Percentiles rank a stretch among this genome's conserved stretches.
These are phyloP conservation scores for Fistularia tabacaria DNA, from an alignment of 2,797 vertebrate genomes.

Conservation along the genomic window DNA sequence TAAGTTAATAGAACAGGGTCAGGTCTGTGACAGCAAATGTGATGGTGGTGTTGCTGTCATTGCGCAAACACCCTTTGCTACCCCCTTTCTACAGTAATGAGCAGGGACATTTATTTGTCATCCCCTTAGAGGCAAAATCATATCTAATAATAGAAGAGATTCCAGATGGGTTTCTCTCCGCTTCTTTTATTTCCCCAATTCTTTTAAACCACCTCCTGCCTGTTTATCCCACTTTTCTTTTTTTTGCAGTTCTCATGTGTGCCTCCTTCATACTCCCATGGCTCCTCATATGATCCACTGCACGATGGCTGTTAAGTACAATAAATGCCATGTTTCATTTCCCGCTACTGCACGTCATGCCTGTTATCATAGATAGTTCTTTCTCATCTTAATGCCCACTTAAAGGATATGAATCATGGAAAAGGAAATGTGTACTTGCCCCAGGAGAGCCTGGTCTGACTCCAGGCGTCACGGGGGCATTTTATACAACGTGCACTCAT, in stretches of 20 bases:
- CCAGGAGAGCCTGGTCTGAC: not conserved
- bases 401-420: slow-evolving; percentile 38
- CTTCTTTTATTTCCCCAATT: slow-evolving; percentile 2
- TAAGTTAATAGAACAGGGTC: slow-evolving; percentile 33
- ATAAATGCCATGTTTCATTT: slow-evolving; percentile 20
- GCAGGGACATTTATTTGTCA: slow-evolving; percentile 18
- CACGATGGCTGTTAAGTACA: not conserved
- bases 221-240: slow-evolving; percentile 5
- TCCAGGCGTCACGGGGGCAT: slow-evolving; percentile 2
- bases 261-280: not conserved
- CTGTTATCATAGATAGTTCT: slow-evolving; percentile 2
- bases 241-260: not conserved
- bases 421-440: slow-evolving; percentile 26
- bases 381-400: slow-evolving; percentile 13
- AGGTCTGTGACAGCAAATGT: not conserved
- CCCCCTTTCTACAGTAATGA: slow-evolving; percentile 34
- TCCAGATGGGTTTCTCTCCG: slow-evolving; percentile 19
- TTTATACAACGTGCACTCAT: slow-evolving; percentile 3
- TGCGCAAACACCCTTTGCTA: slow-evolving; percentile 1
- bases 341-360: not conserved
- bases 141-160: slow-evolving; percentile 28
- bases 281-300: slow-evolving; percentile 7
- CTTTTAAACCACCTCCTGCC: not conserved
- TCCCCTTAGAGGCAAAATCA: slow-evolving; percentile 30
- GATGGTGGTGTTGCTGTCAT: slow-evolving; percentile 20